Evolutionary conservation across 2,888 invertebrate species (phyloP).

Genomic region (Acanthacorydalis orientalis): DNA sequence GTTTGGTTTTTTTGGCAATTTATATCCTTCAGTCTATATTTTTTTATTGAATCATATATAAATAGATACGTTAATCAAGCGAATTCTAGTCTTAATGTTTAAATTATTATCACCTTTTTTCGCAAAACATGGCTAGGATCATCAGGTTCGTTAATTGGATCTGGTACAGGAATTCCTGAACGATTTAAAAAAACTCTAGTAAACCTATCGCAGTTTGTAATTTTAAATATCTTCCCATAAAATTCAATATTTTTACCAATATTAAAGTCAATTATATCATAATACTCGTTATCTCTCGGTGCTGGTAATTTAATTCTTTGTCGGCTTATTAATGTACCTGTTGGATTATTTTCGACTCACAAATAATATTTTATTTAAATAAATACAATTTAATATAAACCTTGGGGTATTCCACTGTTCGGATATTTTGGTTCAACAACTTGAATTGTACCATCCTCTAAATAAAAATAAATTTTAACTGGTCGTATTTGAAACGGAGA

Average conservation of each 20-base stretch:
- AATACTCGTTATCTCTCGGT: slow-evolving; percentile 57
- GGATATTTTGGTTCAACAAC: slow-evolving; percentile 64
- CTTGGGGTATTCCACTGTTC: slow-evolving; percentile 78
- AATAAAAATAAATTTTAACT: slow-evolving; percentile 69
- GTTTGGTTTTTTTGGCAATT: slow-evolving; percentile 31
- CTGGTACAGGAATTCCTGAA: slow-evolving; percentile 68
- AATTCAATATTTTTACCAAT: slow-evolving; percentile 65
- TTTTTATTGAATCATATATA: not conserved
- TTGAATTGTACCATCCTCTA: slow-evolving; percentile 86
- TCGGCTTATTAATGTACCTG: slow-evolving; percentile 64
- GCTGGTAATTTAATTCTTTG: slow-evolving; percentile 64
- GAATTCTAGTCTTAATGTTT: not conserved
- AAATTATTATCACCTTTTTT: slow-evolving; percentile 15
- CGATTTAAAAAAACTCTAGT: slow-evolving; percentile 71
- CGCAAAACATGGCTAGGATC: slow-evolving; percentile 34
- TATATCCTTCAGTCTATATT: slow-evolving; percentile 15
- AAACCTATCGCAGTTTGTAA: slow-evolving; percentile 74
- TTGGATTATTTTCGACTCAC: slow-evolving; percentile 9
- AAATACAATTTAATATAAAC: slow-evolving; percentile 20
- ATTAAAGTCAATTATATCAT: slow-evolving; percentile 75
- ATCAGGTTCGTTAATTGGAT: slow-evolving; percentile 38
- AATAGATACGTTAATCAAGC: not conserved
- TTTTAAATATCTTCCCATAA: slow-evolving; percentile 64
- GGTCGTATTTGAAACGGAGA: slow-evolving; percentile 50
- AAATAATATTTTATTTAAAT: slow-evolving; percentile 1